Percentiles rank a stretch among this genome's conserved stretches.
Conservation (phyloP, 2,797 vertebrate genomes). For the Ciconia nigra region DNA sequence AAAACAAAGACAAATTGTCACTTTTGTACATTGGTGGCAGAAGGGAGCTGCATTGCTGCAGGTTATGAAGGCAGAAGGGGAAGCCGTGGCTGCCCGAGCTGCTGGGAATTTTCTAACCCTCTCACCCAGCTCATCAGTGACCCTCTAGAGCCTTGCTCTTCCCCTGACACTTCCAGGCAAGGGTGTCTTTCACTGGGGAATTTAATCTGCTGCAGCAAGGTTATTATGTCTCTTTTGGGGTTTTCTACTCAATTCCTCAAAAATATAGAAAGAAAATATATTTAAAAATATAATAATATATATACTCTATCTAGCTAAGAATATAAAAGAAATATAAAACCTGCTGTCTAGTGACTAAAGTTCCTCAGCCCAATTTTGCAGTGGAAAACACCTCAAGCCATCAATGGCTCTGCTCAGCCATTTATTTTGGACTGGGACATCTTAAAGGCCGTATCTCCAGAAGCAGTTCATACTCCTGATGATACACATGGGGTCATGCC, state of each 20-base stretch:
- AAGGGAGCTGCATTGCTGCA: background rate
- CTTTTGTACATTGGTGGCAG: background rate
- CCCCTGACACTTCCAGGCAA: background rate
- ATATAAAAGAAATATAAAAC: background rate
- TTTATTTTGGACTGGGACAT: background rate
- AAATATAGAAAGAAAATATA: background rate
- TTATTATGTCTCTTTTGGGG: background rate
- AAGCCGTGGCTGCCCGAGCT: background rate
- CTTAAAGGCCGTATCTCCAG: background rate
- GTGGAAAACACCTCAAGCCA: background rate
- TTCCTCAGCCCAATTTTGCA: background rate
- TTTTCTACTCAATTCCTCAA: background rate
- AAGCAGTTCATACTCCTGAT: background rate
- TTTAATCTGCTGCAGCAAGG: background rate
- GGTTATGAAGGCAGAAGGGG: background rate
- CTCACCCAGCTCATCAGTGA: background rate
- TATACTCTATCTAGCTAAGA: background rate
- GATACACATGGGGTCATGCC: background rate
- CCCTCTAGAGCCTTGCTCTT: background rate
- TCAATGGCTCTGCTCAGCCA: background rate
- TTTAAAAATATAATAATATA: background rate
- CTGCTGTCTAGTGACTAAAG: background rate
- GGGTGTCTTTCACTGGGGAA: background rate
- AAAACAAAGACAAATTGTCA: background rate
- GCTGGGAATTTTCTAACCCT: background rate